These are phyloP conservation scores for Intellagama lesueurii DNA, from an alignment of 2,797 vertebrate genomes.

Conservation along the genomic window DNA sequence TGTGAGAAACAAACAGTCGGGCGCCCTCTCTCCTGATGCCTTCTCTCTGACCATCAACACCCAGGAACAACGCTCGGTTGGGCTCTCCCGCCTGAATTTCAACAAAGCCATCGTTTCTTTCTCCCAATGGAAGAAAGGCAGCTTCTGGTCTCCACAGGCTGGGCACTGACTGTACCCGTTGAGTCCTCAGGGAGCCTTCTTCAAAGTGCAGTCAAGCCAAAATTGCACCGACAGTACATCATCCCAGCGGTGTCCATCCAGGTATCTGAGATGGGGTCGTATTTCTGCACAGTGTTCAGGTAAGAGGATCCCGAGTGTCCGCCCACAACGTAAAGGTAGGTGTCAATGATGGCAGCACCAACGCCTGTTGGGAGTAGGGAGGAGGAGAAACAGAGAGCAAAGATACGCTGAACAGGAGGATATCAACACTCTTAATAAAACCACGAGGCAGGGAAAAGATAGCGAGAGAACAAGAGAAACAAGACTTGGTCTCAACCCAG, in stretches of 20 bases:
- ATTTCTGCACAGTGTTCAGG: conserved; percentile 95
- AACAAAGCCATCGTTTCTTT: conserved; percentile 44
- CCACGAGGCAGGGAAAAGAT: too few relatives aligned
- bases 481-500: too few relatives aligned
- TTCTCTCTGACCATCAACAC: not conserved
- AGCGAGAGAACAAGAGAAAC: too few relatives aligned
- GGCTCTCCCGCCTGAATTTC: conserved; percentile 31
- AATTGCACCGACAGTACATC: conserved; percentile 98
- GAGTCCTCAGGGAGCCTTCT: conserved; percentile 51
- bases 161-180: conserved; percentile 40
- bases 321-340: conserved; percentile 97
- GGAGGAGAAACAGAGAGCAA: not conserved
- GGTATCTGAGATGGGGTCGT: conserved; percentile 93
- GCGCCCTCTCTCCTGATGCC: not conserved
- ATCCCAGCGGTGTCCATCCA: conserved; percentile 97
- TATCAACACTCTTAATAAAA: too few relatives aligned
- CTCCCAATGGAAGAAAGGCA: conserved; percentile 63
- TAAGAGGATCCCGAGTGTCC: conserved; percentile 98
- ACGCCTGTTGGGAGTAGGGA: conserved; percentile 81
- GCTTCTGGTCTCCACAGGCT: conserved; percentile 66
- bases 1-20: not conserved
- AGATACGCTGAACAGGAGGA: too few relatives aligned
- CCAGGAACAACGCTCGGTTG: conserved; percentile 22
- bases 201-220: conserved; percentile 97
- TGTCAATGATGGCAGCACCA: conserved; percentile 94